Conservation (phyloP, 2,113 vertebrate species). For the Ranitomeya imitator region DNA sequence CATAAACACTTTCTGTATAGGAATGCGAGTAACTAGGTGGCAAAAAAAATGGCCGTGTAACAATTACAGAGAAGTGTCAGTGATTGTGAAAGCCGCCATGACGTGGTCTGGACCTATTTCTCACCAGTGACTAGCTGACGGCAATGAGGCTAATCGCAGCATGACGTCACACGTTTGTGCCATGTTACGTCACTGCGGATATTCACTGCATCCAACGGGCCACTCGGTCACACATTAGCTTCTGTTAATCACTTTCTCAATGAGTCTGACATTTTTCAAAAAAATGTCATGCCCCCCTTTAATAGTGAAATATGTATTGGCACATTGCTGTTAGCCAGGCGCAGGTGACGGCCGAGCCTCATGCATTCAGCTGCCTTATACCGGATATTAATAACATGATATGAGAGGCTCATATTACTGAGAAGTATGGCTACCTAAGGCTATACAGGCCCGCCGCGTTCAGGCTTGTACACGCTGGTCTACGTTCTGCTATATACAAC, state of each 20-base stretch:
- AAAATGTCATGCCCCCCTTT: not conserved
- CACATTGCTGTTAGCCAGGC: not conserved
- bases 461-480: constrained; percentile 1
- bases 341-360: not conserved
- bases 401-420: not conserved
- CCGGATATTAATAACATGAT: not conserved
- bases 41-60: not conserved
- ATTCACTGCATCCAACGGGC: too few relatives aligned
- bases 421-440: constrained; percentile 4
- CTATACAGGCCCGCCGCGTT: not conserved
- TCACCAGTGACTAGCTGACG: too few relatives aligned
- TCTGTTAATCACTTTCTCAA: too few relatives aligned
- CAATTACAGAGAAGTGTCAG: not conserved
- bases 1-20: not conserved
- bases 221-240: too few relatives aligned
- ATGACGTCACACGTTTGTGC: too few relatives aligned
- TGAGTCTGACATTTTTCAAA: not conserved
- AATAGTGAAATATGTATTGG: not conserved
- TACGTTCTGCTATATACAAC: not conserved
- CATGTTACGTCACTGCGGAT: not conserved
- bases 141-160: too few relatives aligned
- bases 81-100: not conserved
- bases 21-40: not conserved
- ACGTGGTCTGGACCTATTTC: too few relatives aligned
- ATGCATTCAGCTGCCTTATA: not conserved